phyloP scores from a whole-genome alignment of 2,888 invertebrate genomes.

The Lasioglossum calceatum region DNA sequence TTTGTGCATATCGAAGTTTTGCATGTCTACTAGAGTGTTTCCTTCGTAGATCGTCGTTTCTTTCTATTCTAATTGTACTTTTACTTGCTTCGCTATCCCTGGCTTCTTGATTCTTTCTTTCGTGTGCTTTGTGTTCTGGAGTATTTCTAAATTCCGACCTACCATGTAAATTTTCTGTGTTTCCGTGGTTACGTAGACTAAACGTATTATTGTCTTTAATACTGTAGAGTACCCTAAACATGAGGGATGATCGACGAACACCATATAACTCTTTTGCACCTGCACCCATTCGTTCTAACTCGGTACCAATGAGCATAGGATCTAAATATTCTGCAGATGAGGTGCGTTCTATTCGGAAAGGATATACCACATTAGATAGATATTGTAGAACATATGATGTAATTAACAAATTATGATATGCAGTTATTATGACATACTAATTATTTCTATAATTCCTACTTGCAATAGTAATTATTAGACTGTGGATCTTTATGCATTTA shows the following conservation, averaged over 20 bases:
- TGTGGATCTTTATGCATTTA: no score
- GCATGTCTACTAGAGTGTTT: slow-evolving; percentile 76
- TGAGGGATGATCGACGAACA: slow-evolving; percentile 87
- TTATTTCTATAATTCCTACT: no score
- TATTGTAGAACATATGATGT: not conserved
- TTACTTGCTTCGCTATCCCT: slow-evolving; percentile 61
- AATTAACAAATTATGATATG: no score
- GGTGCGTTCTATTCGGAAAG: slow-evolving; percentile 75
- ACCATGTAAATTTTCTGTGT: slow-evolving; percentile 67
- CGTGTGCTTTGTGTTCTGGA: slow-evolving; percentile 73
- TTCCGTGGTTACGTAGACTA: slow-evolving; percentile 75
- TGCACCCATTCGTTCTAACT: slow-evolving; percentile 79
- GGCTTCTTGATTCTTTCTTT: slow-evolving; percentile 69
- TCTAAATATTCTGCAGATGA: slow-evolving; percentile 83
- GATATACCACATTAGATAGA: not conserved
- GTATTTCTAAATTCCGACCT: slow-evolving; percentile 70
- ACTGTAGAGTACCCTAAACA: slow-evolving; percentile 87
- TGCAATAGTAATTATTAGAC: no score
- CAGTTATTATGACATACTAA: no score
- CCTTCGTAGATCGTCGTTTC: slow-evolving; percentile 62
- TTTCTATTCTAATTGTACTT: slow-evolving; percentile 65
- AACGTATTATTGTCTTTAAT: slow-evolving; percentile 82
- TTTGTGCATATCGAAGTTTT: slow-evolving; percentile 74
- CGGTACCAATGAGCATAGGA: slow-evolving; percentile 82
- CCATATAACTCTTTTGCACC: slow-evolving; percentile 86